Percentiles rank a stretch among this genome's conserved stretches.
Evolutionary conservation across 2,113 vertebrate species (phyloP).

Genomic region (human (Homo sapiens)): GRCh38 chr12:4876001-4876500

Average conservation of each 20-base stretch:
- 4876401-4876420: not conserved
- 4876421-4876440: too few relatives aligned
- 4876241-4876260: rapidly evolving
- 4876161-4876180: not conserved
- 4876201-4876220: not conserved
- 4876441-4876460: not conserved
- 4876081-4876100: not conserved
- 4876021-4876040: not conserved
- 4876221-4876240: not conserved
- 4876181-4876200: not conserved
- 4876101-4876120: not conserved
- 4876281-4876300: not conserved
- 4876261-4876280: not conserved
- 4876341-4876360: not conserved
- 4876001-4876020: not conserved
- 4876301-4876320: not conserved
- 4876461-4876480: not conserved
- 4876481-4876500: not conserved
- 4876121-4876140: not conserved
- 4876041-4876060: not conserved
- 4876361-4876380: not conserved
- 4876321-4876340: not conserved
- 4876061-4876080: not conserved
- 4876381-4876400: not conserved
- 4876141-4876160: not conserved